phyloP scores from a whole-genome alignment of 2,113 vertebrate species.

The Psilopsiagon aurifrons region DNA sequence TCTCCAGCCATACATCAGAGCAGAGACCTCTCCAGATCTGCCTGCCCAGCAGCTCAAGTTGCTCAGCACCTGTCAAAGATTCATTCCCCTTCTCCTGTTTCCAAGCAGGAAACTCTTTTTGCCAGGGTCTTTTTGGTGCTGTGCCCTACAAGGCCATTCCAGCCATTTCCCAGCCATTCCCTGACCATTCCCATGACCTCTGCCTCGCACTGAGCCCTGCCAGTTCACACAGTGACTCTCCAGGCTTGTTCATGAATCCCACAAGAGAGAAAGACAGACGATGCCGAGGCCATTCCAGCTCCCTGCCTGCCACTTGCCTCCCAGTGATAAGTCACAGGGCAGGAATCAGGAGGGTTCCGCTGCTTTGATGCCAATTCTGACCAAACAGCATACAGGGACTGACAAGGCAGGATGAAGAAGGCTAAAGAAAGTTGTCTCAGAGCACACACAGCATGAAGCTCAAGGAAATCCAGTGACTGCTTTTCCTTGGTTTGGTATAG shows the following conservation, averaged over 20 bases:
- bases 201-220: neutral
- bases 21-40: neutral
- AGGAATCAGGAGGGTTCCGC: neutral
- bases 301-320: neutral
- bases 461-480: fast-evolving
- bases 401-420: too few relatives aligned
- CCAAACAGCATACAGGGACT: neutral
- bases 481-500: too few relatives aligned
- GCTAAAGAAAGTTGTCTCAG: neutral
- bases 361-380: neutral
- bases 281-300: fast-evolving
- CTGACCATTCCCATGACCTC: neutral
- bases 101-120: neutral
- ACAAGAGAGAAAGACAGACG: neutral
- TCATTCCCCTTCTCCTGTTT: fast-evolving
- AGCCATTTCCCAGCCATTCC: neutral
- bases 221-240: neutral
- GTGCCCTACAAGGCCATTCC: neutral
- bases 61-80: neutral
- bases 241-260: neutral
- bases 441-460: neutral
- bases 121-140: fast-evolving
- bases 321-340: fast-evolving
- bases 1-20: neutral
- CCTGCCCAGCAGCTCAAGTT: neutral